Base-by-base conservation (phyloP, 2,797 vertebrate species). In the Enteromius trimaculatus region DNA sequence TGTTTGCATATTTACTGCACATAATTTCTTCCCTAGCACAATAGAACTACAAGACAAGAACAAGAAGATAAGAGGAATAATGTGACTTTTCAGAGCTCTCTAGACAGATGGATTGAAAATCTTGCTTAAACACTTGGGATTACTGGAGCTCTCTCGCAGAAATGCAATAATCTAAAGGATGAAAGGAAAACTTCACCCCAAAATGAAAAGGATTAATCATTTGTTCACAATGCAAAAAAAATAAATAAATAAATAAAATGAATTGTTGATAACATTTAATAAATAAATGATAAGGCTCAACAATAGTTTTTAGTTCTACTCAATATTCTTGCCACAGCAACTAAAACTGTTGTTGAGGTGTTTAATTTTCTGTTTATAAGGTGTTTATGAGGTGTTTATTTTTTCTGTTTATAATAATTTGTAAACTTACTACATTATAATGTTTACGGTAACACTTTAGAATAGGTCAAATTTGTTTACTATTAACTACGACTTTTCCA, bases 121-220 rank as follows among this genome's bases (percentile, higher is more conserved):
- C 23, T 29, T 68, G 11, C 19, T 82, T 77, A 60, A 77, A 77
- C 39, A 47, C 51, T 26, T 49, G 64, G 49, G 29, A 58, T 83
- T 49, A 83, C 60, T 39, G 23, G 26, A 60, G 75, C 47, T 26
- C 13, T 49, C 11, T 64, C 39, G 16, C 16, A 70, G 64, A 55
- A 31, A 42, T 14, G 2, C 62, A 44, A 19, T 77, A 44, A 68
- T 77, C 23, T 31, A 19, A 51, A 64, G 53, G 17, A 72, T 68
- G 53, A 53, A n/a, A 53, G 29, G 39, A 8, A 49, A 14, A 16
- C 21, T 75, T 58, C 51, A 39, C 51, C 6, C 31, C 37, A 75
- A 34, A 74, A 37, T 23, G 0, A 58, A 75, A 58, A 75, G 55
- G 6, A 13, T 34, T 11, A 37, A 16, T 55, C 5, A 55, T 74